Evolutionary conservation across 2,113 vertebrate species (phyloP).

Genomic region (Kryptolebias marmoratus): DNA sequence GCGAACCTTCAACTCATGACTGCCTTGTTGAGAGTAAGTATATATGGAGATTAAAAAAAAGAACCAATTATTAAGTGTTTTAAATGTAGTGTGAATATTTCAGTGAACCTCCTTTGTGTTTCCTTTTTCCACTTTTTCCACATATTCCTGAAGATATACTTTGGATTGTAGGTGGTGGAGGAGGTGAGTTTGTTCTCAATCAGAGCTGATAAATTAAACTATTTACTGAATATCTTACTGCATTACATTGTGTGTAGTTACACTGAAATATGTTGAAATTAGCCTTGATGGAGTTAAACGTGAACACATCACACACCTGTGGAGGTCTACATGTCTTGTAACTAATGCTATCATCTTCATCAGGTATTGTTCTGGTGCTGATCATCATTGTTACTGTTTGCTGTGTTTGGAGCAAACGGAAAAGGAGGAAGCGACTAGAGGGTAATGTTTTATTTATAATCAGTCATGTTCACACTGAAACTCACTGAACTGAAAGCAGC

Average conservation of each 20-base stretch:
- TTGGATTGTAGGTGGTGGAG: conserved; percentile 49
- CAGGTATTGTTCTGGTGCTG: conserved; percentile 60
- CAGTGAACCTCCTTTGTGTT: neutral
- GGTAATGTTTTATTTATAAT: conserved; percentile 26
- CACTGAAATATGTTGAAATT: neutral
- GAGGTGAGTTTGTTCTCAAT: conserved; percentile 32
- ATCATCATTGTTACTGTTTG: conserved; percentile 28
- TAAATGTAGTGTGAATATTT: neutral
- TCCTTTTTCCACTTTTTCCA: neutral
- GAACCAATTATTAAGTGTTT: neutral
- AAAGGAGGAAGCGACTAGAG: neutral
- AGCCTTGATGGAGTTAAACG: too few relatives aligned
- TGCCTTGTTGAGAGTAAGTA: too few relatives aligned
- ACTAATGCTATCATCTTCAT: neutral
- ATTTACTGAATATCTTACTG: neutral
- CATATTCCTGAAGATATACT: fast-evolving
- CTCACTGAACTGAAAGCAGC: neutral
- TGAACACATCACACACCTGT: too few relatives aligned
- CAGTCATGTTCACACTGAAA: neutral
- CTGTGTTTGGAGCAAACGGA: conserved; percentile 31
- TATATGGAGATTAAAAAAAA: neutral
- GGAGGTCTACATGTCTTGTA: neutral
- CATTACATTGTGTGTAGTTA: neutral
- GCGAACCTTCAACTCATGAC: too few relatives aligned
- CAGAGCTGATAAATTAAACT: neutral